Percentiles rank a stretch among this genome's conserved stretches.
phyloP scores from a whole-genome alignment of 2,797 vertebrate species.

The Nannoperca obscura region DNA sequence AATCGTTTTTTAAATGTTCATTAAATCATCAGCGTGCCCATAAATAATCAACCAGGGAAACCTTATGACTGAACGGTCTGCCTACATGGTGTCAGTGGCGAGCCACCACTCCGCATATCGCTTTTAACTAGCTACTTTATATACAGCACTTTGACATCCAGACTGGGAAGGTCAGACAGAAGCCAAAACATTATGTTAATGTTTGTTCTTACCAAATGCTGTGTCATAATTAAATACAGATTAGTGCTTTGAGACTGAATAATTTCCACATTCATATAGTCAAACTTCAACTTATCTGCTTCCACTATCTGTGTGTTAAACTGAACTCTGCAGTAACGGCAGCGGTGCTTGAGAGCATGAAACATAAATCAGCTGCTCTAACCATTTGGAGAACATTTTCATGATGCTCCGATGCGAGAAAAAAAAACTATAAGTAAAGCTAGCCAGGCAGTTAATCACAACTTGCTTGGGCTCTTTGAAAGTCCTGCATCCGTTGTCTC shows the following conservation, averaged over 20 bases:
- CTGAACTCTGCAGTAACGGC: background rate
- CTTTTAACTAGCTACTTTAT: background rate
- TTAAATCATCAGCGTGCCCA: background rate
- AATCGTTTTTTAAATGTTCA: background rate
- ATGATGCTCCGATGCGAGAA: background rate
- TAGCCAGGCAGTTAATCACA: background rate
- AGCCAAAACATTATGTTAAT: background rate
- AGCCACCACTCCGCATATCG: background rate
- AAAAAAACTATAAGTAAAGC: background rate
- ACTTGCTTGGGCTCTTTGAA: background rate
- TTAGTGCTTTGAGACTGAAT: background rate
- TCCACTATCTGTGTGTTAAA: background rate
- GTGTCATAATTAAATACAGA: background rate
- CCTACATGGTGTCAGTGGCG: background rate
- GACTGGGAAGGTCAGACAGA: background rate
- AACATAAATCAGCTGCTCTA: background rate
- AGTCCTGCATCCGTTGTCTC: conserved; percentile 10
- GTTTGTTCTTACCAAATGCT: background rate
- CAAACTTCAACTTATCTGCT: background rate
- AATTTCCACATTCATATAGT: background rate
- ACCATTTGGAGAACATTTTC: background rate
- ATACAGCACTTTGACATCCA: background rate
- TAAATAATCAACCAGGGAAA: background rate
- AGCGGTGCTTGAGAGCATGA: background rate
- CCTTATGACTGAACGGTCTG: background rate